These are phyloP conservation scores for Tortricodes alternella DNA, from an alignment of 2,888 invertebrate species.

Conservation along the genomic window DNA sequence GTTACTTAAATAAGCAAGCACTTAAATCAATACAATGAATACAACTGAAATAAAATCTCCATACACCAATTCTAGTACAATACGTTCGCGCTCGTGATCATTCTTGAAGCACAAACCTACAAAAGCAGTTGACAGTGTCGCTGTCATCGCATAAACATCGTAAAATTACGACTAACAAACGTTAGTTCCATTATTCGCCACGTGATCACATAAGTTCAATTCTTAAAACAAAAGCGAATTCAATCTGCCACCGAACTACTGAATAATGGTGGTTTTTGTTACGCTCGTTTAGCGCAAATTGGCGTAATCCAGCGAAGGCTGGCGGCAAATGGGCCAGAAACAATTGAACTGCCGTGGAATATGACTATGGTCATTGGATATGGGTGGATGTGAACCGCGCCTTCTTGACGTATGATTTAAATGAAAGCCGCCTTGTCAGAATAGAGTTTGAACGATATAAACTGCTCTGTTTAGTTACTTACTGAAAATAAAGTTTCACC, in stretches of 20 bases:
- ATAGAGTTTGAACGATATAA: neutral
- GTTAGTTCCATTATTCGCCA: slow-evolving; percentile 7
- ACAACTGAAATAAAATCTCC: slow-evolving; percentile 17
- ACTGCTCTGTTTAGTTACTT: too few species aligned
- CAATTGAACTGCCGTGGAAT: slow-evolving; percentile 19
- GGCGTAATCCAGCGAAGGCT: slow-evolving; percentile 44
- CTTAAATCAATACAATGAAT: slow-evolving; percentile 15
- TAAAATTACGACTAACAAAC: neutral
- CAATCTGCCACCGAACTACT: slow-evolving; percentile 27
- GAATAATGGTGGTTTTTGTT: slow-evolving; percentile 36
- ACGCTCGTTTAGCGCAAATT: slow-evolving; percentile 52
- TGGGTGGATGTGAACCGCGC: neutral
- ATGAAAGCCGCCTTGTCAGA: neutral
- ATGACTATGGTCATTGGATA: slow-evolving; percentile 12
- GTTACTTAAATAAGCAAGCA: neutral
- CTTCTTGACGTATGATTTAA: neutral
- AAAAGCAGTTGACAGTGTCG: slow-evolving; percentile 5
- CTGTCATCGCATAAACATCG: neutral
- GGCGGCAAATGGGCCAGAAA: slow-evolving; percentile 45
- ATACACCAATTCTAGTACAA: slow-evolving; percentile 6
- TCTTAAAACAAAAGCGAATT: slow-evolving; percentile 28
- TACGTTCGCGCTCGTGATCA: slow-evolving; percentile 7
- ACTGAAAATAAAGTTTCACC: too few species aligned
- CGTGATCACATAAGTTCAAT: slow-evolving; percentile 8
- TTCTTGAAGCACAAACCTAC: slow-evolving; percentile 3